Evolutionary conservation across 1,140 invertebrate species (phyloP), one percentile per base, ranked within the genome.

Genomic region (Spodoptera frugiperda): DNA sequence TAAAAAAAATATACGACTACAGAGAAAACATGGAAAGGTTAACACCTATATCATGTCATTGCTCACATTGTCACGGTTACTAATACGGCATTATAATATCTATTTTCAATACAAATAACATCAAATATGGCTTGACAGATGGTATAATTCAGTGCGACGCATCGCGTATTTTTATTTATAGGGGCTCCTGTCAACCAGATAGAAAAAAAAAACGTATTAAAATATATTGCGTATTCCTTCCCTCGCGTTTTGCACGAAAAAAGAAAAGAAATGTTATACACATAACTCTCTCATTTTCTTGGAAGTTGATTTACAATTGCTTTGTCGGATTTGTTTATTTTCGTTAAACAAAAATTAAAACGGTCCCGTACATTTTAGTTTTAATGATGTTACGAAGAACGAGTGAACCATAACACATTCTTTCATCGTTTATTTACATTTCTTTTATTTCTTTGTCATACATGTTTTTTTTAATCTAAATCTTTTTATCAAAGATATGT

Each of bases 251-350:
- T 73, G 71, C 54, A 73, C 39, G 55, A 67, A 49, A 73, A 65
- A 65, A 73, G 57, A 61, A 57, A 73, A 61, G 71, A 73, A 61
- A 73, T 61, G 71, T 73, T 73, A 61, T 57, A 61, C 71, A 61
- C 54, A 73, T 73, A 73, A 73, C 71, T 73, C 55, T 73, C 46
- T 73, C 71, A 73, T 79, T 76, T 79, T 79, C 78, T 76, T 70
- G 73, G 78, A 76, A 79, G 59, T 79, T 79, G 78, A 76, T 79
- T 71, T 79, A 79, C 65, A 76, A 70, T 79, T 63, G 65, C 78
- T 79, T 79, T 79, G 78, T 79, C 76, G 30, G 54, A 79, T 76
- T 71, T 67, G 54, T 76, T 75, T 79, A 76, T 79, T 79, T 76
- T 61, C 51, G 54, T 61, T 73, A 73, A 61, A n/a, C n/a, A 55